Base-by-base conservation (phyloP, 2,113 vertebrate species). In the Megalops atlanticus region DNA sequence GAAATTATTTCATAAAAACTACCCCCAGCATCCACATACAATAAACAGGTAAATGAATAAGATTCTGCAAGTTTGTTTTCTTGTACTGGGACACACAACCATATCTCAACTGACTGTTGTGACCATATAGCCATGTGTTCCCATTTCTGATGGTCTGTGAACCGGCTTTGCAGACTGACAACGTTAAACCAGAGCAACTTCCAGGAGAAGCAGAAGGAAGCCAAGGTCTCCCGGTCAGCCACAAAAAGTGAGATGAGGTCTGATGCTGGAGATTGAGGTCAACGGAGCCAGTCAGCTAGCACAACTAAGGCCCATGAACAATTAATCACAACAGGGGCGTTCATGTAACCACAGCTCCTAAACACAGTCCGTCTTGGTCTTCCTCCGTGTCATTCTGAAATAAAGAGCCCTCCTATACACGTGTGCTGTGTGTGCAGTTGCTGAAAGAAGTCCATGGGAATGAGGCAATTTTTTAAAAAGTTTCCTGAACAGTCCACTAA, bases 1-100 rank as follows among this genome's bases (percentile, higher is more conserved):
- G 72, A 74, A 80, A 75, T 64, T 49, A 75, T 74, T 21, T 15
- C 41, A 72, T 80, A 76, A 80, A 80, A 74, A 40, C 35, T 33
- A 54, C 15, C 52, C n/a, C n/a, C 35, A 74, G 31, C 31, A 74
- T 54, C 8, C 41, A 69, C 36, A 76, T 31, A 64, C 72, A 80
- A 64, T 31, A 33, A 52, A 43, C 72, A 58, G 31, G 38, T 58
- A 18, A 54, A 80, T 80, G 71, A 69, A n/a, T 52, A 73, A 43
- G 33, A 39, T 69, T 79, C 64, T 69, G 24, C 38, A n/a, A n/a
- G n/a, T n/a, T n/a, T n/a, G n/a, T n/a, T n/a, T n/a, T n/a, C n/a
- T n/a, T n/a, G n/a, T n/a, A n/a, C n/a, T 31, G 58, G 58, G 49
- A 16, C 5, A 54, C 18, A 54, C 16, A 54, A 16, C 49, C 16